These are phyloP conservation scores for Pelagia noctiluca DNA, from an alignment of 30 jellyfish, hydroid and myxozoan species.

Conservation along the genomic window DNA sequence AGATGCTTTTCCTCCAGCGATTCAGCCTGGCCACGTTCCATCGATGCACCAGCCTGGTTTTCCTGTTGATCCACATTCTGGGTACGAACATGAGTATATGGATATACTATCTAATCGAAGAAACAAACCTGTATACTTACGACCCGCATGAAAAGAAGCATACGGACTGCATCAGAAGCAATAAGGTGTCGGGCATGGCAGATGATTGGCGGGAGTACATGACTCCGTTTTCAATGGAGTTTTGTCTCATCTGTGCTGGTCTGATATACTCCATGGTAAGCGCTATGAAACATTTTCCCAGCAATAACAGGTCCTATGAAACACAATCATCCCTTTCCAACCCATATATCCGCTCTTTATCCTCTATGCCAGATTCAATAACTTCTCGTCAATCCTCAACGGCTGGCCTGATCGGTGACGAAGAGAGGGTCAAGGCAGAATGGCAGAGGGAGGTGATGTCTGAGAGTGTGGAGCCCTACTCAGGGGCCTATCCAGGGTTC, in stretches of 20 bases:
- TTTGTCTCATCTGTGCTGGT: constrained; percentile 50
- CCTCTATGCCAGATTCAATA: too few species aligned
- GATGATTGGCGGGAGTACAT: constrained; percentile 5
- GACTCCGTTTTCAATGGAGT: constrained; percentile 60
- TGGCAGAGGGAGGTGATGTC: neutral
- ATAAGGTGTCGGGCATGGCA: constrained; percentile 12
- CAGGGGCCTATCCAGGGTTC: constrained; percentile 66
- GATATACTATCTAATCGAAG: constrained; percentile 41
- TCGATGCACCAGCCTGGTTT: neutral
- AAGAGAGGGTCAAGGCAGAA: neutral
- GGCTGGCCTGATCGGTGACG: neutral
- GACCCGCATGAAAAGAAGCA: neutral
- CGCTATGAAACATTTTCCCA: constrained; percentile 28
- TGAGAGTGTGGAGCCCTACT: neutral
- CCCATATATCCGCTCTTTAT: too few species aligned
- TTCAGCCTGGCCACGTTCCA: constrained; percentile 35
- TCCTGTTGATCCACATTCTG: constrained; percentile 50
- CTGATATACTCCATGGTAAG: constrained; percentile 37
- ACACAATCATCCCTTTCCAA: too few species aligned
- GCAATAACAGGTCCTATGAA: too few species aligned
- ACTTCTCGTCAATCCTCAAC: neutral
- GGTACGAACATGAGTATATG: constrained; percentile 52
- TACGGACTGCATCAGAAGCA: neutral
- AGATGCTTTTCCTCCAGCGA: constrained; percentile 57
- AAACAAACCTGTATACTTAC: constrained; percentile 12